A percentile compares a stretch with the other conserved stretches of the same genome.
These are phyloP conservation scores for Cichladusa arquata DNA, from an alignment of 2,113 vertebrate species.

Conservation along the genomic window DNA sequence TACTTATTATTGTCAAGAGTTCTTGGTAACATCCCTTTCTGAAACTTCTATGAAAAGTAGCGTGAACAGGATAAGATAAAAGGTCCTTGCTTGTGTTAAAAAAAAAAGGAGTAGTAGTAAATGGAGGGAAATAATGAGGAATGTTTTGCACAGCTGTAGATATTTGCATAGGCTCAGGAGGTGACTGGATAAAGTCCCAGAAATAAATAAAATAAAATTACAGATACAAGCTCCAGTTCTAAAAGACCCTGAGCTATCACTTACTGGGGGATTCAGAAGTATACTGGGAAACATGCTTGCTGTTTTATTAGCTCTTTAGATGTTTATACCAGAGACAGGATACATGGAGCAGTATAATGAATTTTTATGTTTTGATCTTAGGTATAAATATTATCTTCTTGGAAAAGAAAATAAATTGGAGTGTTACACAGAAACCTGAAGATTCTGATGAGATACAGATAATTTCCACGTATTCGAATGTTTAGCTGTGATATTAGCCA, in stretches of 20 bases:
- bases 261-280: not conserved
- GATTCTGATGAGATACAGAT: not conserved
- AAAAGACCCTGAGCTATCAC: not conserved
- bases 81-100: not conserved
- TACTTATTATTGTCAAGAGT: not conserved
- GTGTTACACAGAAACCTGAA: not conserved
- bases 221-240: not conserved
- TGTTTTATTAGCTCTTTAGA: not conserved
- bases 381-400: not conserved
- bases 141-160: not conserved
- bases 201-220: not conserved
- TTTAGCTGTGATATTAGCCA: not conserved
- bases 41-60: not conserved
- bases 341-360: not conserved
- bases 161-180: not conserved
- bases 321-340: not conserved
- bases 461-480: not conserved
- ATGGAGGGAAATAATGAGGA: not conserved
- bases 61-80: not conserved
- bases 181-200: not conserved
- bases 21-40: not conserved
- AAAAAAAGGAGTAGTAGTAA: not conserved
- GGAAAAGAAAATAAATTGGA: not conserved
- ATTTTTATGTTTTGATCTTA: not conserved
- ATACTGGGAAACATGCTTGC: not conserved